These are phyloP conservation scores for Kryptopterus vitreolus DNA, from an alignment of 2,797 vertebrate genomes.

Conservation along the genomic window DNA sequence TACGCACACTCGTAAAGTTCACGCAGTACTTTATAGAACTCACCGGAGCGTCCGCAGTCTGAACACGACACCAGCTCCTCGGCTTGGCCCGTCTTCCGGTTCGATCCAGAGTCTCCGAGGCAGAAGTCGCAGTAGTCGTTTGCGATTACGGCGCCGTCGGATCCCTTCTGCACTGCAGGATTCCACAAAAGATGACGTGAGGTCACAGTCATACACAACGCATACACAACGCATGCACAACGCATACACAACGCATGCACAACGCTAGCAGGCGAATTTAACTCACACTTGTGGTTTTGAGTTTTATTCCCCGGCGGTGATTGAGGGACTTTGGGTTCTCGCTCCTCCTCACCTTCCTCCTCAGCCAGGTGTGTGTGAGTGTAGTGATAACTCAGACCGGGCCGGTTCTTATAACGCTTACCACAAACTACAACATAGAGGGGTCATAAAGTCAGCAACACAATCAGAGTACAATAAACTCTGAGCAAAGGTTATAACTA, in stretches of 20 bases:
- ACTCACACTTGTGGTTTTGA: slow-evolving; percentile 94
- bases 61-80: slow-evolving; percentile 97
- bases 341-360: slow-evolving; percentile 92
- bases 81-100: slow-evolving; percentile 93
- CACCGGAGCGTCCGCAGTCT: slow-evolving; percentile 97
- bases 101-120: slow-evolving; percentile 92
- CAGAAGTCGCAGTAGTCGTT: slow-evolving; percentile 99
- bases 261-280: neutral
- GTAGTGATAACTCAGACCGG: slow-evolving; percentile 96
- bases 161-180: slow-evolving; percentile 87
- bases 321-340: slow-evolving; percentile 80
- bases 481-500: neutral
- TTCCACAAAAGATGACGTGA: slow-evolving; percentile 43
- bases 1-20: too few relatives aligned
- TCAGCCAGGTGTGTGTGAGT: slow-evolving; percentile 95
- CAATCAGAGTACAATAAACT: neutral
- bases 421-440: slow-evolving; percentile 82
- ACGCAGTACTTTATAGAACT: too few relatives aligned
- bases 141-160: slow-evolving; percentile 90
- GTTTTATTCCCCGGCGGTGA: slow-evolving; percentile 80
- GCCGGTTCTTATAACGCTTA: slow-evolving; percentile 97
- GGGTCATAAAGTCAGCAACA: slow-evolving; percentile 23
- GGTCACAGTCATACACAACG: neutral
- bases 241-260: neutral
- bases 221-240: neutral